A percentile compares a stretch with the other conserved stretches of the same genome.
Evolutionary conservation across 2,113 vertebrate species (phyloP).

Genomic region (Zapus hudsonius): DNA sequence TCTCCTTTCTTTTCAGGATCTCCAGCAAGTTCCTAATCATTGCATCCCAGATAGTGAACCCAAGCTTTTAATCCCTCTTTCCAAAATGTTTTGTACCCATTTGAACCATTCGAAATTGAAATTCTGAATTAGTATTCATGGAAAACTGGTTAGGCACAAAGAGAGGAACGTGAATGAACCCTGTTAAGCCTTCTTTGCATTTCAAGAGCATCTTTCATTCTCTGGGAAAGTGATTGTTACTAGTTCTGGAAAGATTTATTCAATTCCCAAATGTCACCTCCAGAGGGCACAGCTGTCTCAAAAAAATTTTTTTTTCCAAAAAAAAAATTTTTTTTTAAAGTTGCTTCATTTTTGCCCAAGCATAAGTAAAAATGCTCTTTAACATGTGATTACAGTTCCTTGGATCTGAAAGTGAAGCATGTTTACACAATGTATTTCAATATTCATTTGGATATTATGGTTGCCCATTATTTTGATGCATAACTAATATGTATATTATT

Average conservation of each 20-base stretch:
- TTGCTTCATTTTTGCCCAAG: conserved; percentile 44
- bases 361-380: not conserved
- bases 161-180: conserved; percentile 60
- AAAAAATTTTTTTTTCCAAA: conserved; percentile 17
- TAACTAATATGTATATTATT: conserved; percentile 4
- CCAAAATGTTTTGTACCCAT: conserved; percentile 49
- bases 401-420: not conserved
- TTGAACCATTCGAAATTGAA: conserved; percentile 52
- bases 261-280: conserved; percentile 79
- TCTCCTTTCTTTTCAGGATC: not conserved
- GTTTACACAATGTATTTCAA: conserved; percentile 24
- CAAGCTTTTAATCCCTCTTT: not conserved
- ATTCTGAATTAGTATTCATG: conserved; percentile 57
- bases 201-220: conserved; percentile 50
- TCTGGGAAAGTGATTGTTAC: conserved; percentile 51
- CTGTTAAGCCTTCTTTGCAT: conserved; percentile 62
- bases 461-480: not conserved
- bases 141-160: conserved; percentile 61
- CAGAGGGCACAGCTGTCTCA: conserved; percentile 83
- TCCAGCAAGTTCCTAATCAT: not conserved
- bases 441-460: not conserved
- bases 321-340: not conserved
- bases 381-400: conserved; percentile 1
- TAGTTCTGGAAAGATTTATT: conserved; percentile 43
- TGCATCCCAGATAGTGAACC: conserved; percentile 23